phyloP scores from a whole-genome alignment of 2,888 invertebrate species.

The Tetranychus piercei region DNA sequence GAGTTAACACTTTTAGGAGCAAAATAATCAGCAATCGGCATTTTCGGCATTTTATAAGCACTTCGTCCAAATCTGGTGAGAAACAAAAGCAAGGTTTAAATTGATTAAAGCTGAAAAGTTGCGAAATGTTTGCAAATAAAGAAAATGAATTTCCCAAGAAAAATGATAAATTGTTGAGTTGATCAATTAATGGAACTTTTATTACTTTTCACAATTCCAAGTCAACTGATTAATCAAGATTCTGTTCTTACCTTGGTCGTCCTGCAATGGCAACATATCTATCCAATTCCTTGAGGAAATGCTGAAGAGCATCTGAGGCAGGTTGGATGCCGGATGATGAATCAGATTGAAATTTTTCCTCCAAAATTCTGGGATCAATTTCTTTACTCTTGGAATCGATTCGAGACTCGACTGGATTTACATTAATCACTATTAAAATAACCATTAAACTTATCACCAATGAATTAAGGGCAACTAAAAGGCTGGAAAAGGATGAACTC shows the following conservation, averaged over 20 bases:
- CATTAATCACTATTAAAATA: neutral
- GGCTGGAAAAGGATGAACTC: too few species aligned
- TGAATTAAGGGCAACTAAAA: too few species aligned
- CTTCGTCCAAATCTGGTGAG: neutral
- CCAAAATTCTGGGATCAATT: neutral
- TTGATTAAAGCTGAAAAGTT: too few species aligned
- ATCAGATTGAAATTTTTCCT: neutral
- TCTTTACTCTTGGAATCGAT: neutral
- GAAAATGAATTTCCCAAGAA: too few species aligned
- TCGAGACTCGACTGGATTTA: neutral
- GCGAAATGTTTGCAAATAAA: too few species aligned
- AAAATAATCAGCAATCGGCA: neutral
- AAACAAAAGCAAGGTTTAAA: too few species aligned
- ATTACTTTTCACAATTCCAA: neutral
- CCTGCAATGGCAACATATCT: constrained; percentile 40
- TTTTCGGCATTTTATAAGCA: neutral
- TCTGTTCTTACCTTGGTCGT: constrained; percentile 38
- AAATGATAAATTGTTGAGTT: too few species aligned
- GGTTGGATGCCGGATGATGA: neutral
- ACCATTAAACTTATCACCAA: neutral
- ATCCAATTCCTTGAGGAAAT: constrained; percentile 38
- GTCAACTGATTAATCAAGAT: neutral
- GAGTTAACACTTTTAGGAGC: neutral
- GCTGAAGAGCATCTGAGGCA: constrained; percentile 35
- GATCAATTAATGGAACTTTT: neutral